phyloP scores from a whole-genome alignment of 2,797 vertebrate genomes.

The Myiotriccus ornatus region DNA sequence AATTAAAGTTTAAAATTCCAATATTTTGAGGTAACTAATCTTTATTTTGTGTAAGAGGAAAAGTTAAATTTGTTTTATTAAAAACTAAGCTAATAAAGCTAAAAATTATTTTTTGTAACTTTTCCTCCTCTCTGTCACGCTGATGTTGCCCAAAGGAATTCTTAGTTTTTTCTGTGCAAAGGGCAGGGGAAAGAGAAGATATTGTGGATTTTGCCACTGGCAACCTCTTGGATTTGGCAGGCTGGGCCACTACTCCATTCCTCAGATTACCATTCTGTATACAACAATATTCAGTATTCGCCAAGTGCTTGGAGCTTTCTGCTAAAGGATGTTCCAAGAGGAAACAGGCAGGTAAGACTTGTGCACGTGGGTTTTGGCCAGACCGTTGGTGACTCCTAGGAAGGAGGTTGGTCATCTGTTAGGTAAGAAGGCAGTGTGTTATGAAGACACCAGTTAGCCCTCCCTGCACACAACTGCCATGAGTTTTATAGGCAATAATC shows the following conservation, averaged over 20 bases:
- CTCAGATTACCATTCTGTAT: not conserved
- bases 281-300: not conserved
- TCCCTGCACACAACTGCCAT: too few relatives aligned
- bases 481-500: not conserved
- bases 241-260: not conserved
- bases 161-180: not conserved
- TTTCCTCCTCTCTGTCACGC: not conserved
- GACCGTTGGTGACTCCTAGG: not conserved
- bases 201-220: not conserved
- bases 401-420: not conserved
- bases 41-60: not conserved
- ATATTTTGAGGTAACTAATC: not conserved
- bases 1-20: not conserved
- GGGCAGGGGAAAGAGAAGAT: not conserved
- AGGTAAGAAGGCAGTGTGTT: not conserved
- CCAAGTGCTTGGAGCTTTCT: not conserved
- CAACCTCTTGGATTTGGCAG: not conserved
- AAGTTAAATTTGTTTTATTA: not conserved
- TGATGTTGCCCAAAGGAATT: not conserved
- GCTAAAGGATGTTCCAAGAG: not conserved
- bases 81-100: not conserved
- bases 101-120: not conserved
- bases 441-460: not conserved
- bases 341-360: not conserved
- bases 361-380: not conserved